Base-by-base conservation (phyloP, 2,113 vertebrate genomes). In the Atrichornis clamosus region DNA sequence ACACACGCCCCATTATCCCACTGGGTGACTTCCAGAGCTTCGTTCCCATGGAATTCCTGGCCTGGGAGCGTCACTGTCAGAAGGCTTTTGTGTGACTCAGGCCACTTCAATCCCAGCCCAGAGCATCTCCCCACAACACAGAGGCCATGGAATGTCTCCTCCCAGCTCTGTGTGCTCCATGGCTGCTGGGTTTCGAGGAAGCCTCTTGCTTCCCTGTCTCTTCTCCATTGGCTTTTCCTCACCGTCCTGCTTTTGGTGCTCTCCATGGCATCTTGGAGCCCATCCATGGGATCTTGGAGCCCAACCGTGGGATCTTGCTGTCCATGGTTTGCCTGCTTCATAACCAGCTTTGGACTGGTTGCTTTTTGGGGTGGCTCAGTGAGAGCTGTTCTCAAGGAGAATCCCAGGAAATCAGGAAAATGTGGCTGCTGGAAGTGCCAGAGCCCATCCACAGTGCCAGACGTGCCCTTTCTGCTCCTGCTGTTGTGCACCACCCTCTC, bases 11-110 rank as follows among this genome's bases (percentile, higher is more conserved):
- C 39, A 30, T 93, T 88, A 47, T 90, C 64, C 83, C 18, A 37
- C 87, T 95, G 87, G 76, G 72, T 0, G 1, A 32, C 72, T 23
- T 89, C 93, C 93, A 94, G 35, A 32, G 1, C 87, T 76, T 67
- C 26, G 76, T 46, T 94, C 80, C 28, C 49, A 87, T 26, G 65
- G 74, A 68, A 69, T 90, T 90, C 81, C 91, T 92, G 91, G 70
- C 93, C 79, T 65, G 3, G 4, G 37, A 77, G 69, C 37, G 1
- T 80, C 56, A 22, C 69, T 95, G 86, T 73, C 41, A 39, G 46
- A 91, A 86, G 80, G 68, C 83, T 90, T 95, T 95, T 80, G 76
- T 92, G 72, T 95, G 87, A 64, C 87, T 88, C 87, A 50, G 64
- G 50, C 91, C 46, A 27, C 76, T 86, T 81, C 91, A 90, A n/a